phyloP scores from a whole-genome alignment of 2,113 vertebrate species.

The Neolamprologus sp. region DNA sequence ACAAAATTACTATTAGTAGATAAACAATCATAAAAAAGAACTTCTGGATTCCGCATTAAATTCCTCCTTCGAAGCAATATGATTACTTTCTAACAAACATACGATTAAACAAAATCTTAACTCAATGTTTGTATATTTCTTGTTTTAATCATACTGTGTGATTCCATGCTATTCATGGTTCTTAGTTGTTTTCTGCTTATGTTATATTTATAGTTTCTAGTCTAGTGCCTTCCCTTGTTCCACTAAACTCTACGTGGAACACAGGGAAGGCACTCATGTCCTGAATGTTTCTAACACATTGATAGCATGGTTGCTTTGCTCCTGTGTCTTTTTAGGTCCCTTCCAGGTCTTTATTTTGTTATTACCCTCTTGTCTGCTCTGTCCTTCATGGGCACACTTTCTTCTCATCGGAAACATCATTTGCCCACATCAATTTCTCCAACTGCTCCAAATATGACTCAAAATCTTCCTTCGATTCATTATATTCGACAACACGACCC shows the following conservation, averaged over 20 bases:
- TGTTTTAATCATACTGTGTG: not conserved
- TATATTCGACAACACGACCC: not conserved
- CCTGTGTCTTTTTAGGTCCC: not conserved
- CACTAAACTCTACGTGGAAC: accelerated
- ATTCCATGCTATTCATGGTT: accelerated
- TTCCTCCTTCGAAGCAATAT: not conserved
- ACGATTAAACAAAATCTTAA: not conserved
- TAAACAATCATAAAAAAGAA: not conserved
- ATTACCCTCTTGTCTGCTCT: not conserved
- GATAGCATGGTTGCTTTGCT: not conserved
- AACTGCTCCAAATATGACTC: not conserved
- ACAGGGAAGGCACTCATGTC: not conserved
- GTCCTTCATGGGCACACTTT: not conserved
- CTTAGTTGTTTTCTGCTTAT: not conserved
- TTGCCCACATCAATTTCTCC: not conserved
- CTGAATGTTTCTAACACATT: not conserved
- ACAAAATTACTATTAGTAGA: not conserved
- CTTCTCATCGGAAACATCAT: not conserved
- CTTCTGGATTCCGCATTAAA: not conserved
- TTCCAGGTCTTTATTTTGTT: not conserved
- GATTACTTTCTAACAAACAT: not conserved
- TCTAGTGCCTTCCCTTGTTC: not conserved
- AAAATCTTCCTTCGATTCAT: not conserved
- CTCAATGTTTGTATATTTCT: not conserved
- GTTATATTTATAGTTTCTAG: not conserved